Evolutionary conservation across 1,140 invertebrate species (phyloP).

Genomic region (Panonychus citri): DNA sequence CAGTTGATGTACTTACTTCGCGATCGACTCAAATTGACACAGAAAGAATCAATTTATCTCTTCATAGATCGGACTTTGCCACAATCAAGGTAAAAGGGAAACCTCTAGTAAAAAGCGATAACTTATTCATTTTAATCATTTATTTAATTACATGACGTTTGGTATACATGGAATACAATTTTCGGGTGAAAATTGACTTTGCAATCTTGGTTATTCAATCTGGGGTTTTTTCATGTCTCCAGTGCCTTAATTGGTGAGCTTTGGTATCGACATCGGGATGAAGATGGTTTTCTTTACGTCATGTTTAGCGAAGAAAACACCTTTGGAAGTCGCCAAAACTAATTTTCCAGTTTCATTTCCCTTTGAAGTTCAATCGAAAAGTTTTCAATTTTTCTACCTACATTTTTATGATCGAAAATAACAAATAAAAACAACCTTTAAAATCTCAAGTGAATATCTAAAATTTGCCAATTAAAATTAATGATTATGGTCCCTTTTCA

Average conservation of each 20-base stretch:
- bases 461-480: too few relatives aligned
- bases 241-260: constrained; percentile 29
- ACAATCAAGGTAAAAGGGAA: constrained; percentile 23
- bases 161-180: background rate
- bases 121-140: background rate
- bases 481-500: too few relatives aligned
- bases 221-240: background rate
- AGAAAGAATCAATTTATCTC: constrained; percentile 28
- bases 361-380: too few relatives aligned
- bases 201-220: background rate
- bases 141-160: too few relatives aligned
- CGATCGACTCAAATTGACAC: constrained; percentile 25
- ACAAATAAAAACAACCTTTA: too few relatives aligned
- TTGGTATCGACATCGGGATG: constrained; percentile 24
- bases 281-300: constrained; percentile 1
- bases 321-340: background rate
- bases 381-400: too few relatives aligned
- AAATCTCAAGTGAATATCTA: too few relatives aligned
- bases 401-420: too few relatives aligned
- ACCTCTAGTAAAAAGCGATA: background rate
- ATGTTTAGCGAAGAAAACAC: constrained; percentile 1
- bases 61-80: constrained; percentile 28
- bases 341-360: too few relatives aligned
- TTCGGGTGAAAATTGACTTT: background rate
- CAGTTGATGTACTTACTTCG: constrained; percentile 32